These are phyloP conservation scores for Magallana gigas DNA, from an alignment of 1,140 invertebrate genomes.

Conservation along the genomic window DNA sequence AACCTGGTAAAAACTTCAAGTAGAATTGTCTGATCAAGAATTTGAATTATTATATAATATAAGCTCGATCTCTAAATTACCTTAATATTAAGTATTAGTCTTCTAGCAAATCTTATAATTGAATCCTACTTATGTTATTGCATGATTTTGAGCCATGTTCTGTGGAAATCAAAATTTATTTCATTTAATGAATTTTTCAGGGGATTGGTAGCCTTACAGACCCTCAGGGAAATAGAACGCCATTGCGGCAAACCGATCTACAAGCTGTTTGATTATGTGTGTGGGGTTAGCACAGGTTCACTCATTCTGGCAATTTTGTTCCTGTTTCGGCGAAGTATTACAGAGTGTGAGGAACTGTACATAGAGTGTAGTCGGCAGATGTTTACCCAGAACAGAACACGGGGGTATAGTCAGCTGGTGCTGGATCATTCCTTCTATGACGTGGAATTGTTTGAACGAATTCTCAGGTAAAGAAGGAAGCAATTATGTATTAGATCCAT, in stretches of 20 bases:
- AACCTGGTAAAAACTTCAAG: no score
- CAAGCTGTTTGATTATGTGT: slow-evolving; percentile 91
- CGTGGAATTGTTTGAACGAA: slow-evolving; percentile 90
- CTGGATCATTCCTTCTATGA: slow-evolving; percentile 95
- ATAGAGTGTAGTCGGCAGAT: slow-evolving; percentile 85
- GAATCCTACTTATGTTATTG: no score
- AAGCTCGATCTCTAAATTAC: no score
- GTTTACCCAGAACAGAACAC: slow-evolving; percentile 86
- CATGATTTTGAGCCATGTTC: no score
- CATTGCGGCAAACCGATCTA: slow-evolving; percentile 81
- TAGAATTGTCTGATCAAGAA: no score
- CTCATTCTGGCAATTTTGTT: slow-evolving; percentile 78
- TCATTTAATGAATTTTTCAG: slow-evolving; percentile 77
- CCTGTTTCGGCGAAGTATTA: slow-evolving; percentile 81
- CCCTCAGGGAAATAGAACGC: slow-evolving; percentile 87
- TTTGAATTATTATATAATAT: no score
- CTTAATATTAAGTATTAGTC: no score
- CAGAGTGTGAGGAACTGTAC: slow-evolving; percentile 85
- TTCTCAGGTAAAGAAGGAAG: slow-evolving; percentile 83
- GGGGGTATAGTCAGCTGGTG: slow-evolving; percentile 89
- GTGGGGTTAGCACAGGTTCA: slow-evolving; percentile 92
- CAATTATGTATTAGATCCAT: no score
- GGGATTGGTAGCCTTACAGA: slow-evolving; percentile 89
- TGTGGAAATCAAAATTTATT: no score
- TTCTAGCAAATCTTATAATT: no score